Evolutionary conservation across 1,140 invertebrate species (phyloP).

Genomic region (Drosophila yakuba): DNA sequence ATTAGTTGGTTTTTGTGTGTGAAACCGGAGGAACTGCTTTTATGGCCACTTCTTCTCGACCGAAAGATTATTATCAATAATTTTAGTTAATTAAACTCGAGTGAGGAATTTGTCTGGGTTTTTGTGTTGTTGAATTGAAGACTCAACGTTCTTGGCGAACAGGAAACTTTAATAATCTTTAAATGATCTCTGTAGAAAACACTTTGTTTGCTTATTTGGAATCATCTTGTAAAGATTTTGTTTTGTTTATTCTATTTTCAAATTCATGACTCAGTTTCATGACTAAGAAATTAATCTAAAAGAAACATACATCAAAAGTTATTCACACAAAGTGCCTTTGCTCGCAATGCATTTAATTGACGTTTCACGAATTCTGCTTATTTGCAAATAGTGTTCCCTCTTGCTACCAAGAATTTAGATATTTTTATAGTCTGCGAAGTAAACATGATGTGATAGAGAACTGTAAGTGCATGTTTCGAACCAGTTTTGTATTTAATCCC

Average conservation of each 20-base stretch:
- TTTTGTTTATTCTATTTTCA: too few relatives aligned
- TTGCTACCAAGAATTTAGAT: neutral
- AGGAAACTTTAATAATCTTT: neutral
- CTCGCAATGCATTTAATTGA: too few relatives aligned
- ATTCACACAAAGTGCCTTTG: too few relatives aligned
- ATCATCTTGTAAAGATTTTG: too few relatives aligned
- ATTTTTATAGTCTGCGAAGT: neutral
- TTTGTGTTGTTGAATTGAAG: neutral
- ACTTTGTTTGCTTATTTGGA: too few relatives aligned
- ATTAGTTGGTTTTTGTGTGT: constrained; percentile 22
- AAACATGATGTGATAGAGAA: neutral
- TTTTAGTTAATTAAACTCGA: constrained; percentile 25
- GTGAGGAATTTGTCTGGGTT: constrained; percentile 4
- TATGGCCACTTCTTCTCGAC: neutral
- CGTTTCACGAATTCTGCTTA: too few relatives aligned
- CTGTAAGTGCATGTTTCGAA: constrained; percentile 11
- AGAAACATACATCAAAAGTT: too few relatives aligned
- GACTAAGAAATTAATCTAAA: neutral
- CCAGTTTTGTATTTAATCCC: constrained; percentile 26
- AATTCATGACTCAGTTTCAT: too few relatives aligned
- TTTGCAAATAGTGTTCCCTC: too few relatives aligned
- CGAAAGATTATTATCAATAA: constrained; percentile 25
- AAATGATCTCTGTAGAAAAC: too few relatives aligned
- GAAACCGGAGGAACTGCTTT: constrained; percentile 45
- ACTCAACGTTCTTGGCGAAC: neutral